phyloP scores from a whole-genome alignment of 2,888 invertebrate species.

The Eristalis arbustorum region DNA sequence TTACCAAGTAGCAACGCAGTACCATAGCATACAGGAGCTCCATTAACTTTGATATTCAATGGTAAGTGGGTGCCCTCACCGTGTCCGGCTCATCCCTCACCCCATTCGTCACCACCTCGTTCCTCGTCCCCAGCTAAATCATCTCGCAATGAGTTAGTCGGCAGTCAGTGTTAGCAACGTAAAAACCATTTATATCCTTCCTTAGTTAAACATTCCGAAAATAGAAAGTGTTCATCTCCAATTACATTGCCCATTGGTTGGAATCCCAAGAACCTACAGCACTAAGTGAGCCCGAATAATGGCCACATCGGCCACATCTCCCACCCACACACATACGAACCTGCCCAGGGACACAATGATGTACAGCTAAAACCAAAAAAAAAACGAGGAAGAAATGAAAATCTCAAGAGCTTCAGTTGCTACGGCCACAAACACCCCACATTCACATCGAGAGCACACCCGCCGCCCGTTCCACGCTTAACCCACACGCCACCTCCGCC shows the following conservation, averaged over 20 bases:
- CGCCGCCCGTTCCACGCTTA: not conserved
- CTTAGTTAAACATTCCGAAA: not conserved
- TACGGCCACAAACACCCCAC: slow-evolving; percentile 4
- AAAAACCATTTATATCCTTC: not conserved
- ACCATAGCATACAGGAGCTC: too few relatives aligned
- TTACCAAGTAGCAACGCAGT: too few relatives aligned
- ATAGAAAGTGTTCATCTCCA: slow-evolving; percentile 19
- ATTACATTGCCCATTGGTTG: slow-evolving; percentile 33
- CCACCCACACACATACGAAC: not conserved
- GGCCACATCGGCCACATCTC: not conserved
- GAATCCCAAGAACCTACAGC: not conserved
- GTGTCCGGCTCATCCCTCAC: too few relatives aligned
- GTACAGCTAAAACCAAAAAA: not conserved
- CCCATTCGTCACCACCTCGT: not conserved
- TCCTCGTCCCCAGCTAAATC: not conserved
- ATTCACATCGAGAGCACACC: not conserved
- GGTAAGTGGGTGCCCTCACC: too few relatives aligned
- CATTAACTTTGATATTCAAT: too few relatives aligned
- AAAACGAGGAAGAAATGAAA: not conserved
- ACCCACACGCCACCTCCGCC: not conserved
- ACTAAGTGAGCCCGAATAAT: not conserved
- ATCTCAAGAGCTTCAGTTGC: not conserved
- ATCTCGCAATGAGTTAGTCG: not conserved
- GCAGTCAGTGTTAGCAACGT: not conserved
- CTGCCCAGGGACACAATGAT: not conserved